Percentiles rank a stretch among this genome's conserved stretches.
phyloP scores from a whole-genome alignment of 2,113 vertebrate genomes.

The Aegypius monachus region DNA sequence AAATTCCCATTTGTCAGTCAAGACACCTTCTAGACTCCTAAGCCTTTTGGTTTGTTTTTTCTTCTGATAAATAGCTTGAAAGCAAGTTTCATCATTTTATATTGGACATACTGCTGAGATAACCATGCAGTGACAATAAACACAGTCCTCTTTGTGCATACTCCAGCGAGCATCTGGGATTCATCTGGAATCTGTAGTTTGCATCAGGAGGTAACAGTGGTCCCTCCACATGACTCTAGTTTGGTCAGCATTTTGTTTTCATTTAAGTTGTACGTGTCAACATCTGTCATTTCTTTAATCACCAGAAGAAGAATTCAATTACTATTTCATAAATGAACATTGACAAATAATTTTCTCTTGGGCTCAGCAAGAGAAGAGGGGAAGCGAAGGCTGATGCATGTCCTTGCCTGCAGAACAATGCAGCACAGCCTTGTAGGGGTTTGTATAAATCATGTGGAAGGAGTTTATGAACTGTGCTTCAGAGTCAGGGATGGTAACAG shows the following conservation, averaged over 20 bases:
- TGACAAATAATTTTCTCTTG: constrained; percentile 28
- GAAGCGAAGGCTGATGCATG: neutral
- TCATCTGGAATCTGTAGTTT: constrained; percentile 60
- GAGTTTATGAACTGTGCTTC: neutral
- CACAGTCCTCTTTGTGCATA: constrained; percentile 38
- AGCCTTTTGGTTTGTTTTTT: neutral
- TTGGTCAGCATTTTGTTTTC: constrained; percentile 50
- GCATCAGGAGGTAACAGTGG: constrained; percentile 41
- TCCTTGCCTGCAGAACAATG: neutral
- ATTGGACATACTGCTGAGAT: constrained; percentile 22
- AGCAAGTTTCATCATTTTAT: constrained; percentile 37
- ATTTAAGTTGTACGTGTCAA: constrained; percentile 39
- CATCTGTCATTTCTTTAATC: constrained; percentile 52
- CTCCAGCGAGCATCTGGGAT: constrained; percentile 51
- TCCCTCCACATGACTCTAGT: constrained; percentile 20
- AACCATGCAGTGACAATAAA: constrained; percentile 57
- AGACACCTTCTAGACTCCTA: neutral
- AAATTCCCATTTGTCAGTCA: constrained; percentile 35
- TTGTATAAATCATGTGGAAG: neutral
- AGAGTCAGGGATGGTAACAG: neutral
- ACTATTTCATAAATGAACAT: constrained; percentile 39
- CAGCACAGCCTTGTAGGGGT: neutral
- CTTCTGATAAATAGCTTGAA: constrained; percentile 34
- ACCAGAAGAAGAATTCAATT: constrained; percentile 50
- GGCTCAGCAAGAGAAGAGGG: neutral